Evolutionary conservation across 2,888 invertebrate species (phyloP).

Genomic region (Phytoseiulus persimilis): DNA sequence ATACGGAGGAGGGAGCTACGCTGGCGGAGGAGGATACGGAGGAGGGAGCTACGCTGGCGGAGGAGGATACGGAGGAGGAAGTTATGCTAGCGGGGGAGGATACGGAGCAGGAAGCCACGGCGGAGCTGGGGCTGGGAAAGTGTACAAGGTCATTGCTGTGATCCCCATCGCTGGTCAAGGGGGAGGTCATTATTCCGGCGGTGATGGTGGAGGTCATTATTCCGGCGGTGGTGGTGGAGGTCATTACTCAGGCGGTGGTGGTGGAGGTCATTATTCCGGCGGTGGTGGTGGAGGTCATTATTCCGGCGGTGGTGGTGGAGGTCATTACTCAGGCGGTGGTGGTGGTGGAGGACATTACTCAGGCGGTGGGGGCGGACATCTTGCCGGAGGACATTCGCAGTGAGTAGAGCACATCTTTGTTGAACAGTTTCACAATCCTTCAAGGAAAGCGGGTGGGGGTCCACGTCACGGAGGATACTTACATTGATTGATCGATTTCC

Average conservation of each 20-base stretch:
- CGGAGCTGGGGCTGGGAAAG: slow-evolving; percentile 52
- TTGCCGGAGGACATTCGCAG: not conserved
- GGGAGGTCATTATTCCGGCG: not conserved
- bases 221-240: slow-evolving; percentile 39
- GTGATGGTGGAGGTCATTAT: not conserved
- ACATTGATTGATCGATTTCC: too few species aligned
- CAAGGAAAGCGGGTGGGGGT: too few species aligned
- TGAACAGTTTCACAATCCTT: too few species aligned
- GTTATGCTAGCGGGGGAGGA: slow-evolving; percentile 49
- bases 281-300: slow-evolving; percentile 39
- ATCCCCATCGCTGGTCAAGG: slow-evolving; percentile 7
- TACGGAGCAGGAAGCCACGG: slow-evolving; percentile 50
- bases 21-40: too few species aligned
- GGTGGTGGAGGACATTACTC: not conserved
- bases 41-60: too few species aligned
- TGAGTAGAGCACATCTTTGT: not conserved
- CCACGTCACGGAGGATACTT: too few species aligned
- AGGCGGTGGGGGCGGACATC: not conserved
- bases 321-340: not conserved
- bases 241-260: slow-evolving; percentile 31
- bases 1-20: too few species aligned
- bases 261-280: slow-evolving; percentile 40
- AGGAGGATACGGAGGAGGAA: slow-evolving; percentile 50
- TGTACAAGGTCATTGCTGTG: not conserved
- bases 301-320: slow-evolving; percentile 10